A percentile compares a stretch with the other conserved stretches of the same genome.
These are phyloP conservation scores for Cuculus canorus DNA, from an alignment of 2,797 vertebrate genomes.

Conservation along the genomic window DNA sequence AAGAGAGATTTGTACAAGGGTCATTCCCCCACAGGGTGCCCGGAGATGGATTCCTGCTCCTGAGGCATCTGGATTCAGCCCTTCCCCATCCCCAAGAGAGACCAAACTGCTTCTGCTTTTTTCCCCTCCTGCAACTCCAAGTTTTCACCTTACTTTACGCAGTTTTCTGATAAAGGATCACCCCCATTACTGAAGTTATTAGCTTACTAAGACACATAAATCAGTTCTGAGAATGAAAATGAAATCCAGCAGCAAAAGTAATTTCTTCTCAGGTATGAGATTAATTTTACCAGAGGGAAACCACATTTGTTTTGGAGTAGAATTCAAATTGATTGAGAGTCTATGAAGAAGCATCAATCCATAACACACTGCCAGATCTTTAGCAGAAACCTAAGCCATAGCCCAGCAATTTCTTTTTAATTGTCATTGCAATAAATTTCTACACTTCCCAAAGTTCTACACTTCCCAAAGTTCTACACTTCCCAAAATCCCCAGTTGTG, in stretches of 20 bases:
- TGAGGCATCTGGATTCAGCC: neutral
- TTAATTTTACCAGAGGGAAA: neutral
- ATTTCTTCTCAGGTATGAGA: conserved; percentile 4
- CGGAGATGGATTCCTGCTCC: neutral
- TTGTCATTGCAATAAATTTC: neutral
- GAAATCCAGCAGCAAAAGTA: conserved; percentile 15
- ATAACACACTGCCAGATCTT: neutral
- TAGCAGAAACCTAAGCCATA: neutral
- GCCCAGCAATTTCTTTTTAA: neutral
- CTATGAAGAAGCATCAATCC: neutral
- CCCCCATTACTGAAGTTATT: conserved; percentile 2
- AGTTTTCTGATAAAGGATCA: conserved; percentile 13
- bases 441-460: no score
- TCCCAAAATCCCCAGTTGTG: neutral
- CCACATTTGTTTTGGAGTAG: neutral
- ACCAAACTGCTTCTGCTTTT: neutral
- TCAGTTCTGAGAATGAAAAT: conserved; percentile 37
- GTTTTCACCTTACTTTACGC: neutral
- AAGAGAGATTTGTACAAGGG: neutral
- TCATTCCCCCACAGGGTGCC: neutral
- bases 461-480: no score
- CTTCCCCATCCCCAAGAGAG: neutral
- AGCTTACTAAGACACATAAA: neutral
- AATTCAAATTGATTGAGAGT: neutral
- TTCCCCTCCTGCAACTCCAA: neutral